A percentile compares a stretch with the other conserved stretches of the same genome.
These are phyloP conservation scores for Ochropacha duplaris DNA, from an alignment of 2,888 invertebrate species.

Conservation along the genomic window DNA sequence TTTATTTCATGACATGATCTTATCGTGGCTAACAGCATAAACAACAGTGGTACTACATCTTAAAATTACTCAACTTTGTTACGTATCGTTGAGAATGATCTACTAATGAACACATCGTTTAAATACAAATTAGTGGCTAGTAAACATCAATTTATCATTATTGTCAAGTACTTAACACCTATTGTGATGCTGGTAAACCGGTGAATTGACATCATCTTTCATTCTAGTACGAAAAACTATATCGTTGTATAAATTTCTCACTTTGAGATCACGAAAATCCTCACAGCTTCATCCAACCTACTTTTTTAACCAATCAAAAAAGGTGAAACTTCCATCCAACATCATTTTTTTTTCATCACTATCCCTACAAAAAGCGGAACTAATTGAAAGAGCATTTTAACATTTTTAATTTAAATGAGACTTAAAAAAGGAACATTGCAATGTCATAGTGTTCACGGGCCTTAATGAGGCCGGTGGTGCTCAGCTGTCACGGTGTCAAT, in stretches of 20 bases:
- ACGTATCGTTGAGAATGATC: slow-evolving; percentile 18
- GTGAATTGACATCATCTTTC: background rate
- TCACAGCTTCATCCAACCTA: background rate
- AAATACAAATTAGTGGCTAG: slow-evolving; percentile 23
- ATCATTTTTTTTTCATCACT: background rate
- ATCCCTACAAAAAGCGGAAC: slow-evolving; percentile 14
- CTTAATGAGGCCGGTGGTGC: slow-evolving; percentile 21
- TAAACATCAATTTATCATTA: background rate
- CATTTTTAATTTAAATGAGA: slow-evolving; percentile 27
- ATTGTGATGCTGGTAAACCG: background rate
- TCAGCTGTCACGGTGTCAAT: slow-evolving; percentile 56
- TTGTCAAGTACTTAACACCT: background rate
- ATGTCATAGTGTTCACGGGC: slow-evolving; percentile 34
- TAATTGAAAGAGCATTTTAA: slow-evolving; percentile 20
- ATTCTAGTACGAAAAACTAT: too few relatives aligned
- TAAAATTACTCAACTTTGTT: slow-evolving; percentile 27
- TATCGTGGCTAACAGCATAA: slow-evolving; percentile 28
- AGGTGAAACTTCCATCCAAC: background rate
- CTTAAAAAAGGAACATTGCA: slow-evolving; percentile 35
- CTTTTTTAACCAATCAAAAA: background rate
- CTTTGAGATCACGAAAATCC: too few relatives aligned
- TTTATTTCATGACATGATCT: slow-evolving; percentile 34
- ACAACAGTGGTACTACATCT: slow-evolving; percentile 27
- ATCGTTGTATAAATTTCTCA: too few relatives aligned
- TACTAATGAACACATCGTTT: slow-evolving; percentile 20